A percentile compares a stretch with the other conserved stretches of the same genome.
phyloP scores from a whole-genome alignment of 2,113 vertebrate genomes.

The Malurus alboscapulatus region DNA sequence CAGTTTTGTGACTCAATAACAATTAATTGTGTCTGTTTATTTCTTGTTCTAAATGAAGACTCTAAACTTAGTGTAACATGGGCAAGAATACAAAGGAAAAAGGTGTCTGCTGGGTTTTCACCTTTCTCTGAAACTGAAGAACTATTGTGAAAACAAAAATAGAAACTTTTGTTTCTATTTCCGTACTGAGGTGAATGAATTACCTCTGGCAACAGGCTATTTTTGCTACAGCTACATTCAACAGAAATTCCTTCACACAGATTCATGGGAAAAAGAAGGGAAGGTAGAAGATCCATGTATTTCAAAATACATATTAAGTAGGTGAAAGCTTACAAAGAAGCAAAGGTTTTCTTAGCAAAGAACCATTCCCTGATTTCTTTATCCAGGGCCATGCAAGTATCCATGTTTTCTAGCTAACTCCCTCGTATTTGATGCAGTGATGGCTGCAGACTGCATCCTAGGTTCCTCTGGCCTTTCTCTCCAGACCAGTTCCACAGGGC shows the following conservation, averaged over 20 bases:
- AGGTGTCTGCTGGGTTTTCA: neutral
- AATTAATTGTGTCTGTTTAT: neutral
- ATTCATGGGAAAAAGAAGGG: neutral
- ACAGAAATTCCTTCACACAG: neutral
- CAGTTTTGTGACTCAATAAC: neutral
- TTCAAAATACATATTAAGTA: neutral
- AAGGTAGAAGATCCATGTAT: neutral
- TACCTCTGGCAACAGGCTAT: neutral
- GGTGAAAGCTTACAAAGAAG: neutral
- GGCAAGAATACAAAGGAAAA: neutral
- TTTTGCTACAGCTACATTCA: neutral
- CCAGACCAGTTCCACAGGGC: neutral
- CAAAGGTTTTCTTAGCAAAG: neutral
- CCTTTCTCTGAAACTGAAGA: neutral
- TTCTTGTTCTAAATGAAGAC: neutral
- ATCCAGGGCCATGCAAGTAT: neutral
- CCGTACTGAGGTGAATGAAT: neutral
- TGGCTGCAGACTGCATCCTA: neutral
- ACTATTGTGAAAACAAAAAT: neutral
- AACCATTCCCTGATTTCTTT: neutral
- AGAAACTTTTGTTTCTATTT: neutral
- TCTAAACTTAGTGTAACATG: neutral
- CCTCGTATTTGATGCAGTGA: neutral
- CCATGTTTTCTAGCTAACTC: neutral
- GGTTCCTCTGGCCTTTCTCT: neutral